phyloP scores from a whole-genome alignment of 2,797 vertebrate genomes.

The Sebastes trivittatus region DNA sequence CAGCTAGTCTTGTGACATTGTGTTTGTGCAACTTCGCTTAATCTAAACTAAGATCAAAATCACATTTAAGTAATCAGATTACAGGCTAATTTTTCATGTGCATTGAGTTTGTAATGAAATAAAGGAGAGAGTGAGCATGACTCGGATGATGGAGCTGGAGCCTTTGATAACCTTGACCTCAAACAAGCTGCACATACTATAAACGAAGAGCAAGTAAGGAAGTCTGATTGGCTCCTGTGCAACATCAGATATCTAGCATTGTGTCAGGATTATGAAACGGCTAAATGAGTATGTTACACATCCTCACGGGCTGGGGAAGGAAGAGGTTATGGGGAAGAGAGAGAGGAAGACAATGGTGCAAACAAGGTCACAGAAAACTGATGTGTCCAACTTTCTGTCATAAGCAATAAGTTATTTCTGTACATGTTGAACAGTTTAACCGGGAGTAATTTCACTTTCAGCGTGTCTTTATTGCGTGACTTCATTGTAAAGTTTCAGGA shows the following conservation, averaged over 20 bases:
- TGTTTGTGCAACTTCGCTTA: background rate
- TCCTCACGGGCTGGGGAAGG: slow-evolving; percentile 36
- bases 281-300: background rate
- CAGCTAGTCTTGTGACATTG: background rate
- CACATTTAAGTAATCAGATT: background rate
- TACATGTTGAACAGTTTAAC: background rate
- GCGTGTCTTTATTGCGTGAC: background rate
- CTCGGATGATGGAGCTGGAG: background rate
- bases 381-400: background rate
- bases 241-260: background rate
- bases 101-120: background rate
- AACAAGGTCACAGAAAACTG: background rate
- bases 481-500: background rate
- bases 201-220: background rate
- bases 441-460: background rate
- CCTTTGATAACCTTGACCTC: background rate
- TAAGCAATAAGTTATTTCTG: background rate
- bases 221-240: background rate
- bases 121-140: background rate
- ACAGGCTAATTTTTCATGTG: background rate
- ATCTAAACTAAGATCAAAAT: background rate
- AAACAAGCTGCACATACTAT: background rate
- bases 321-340: slow-evolving; percentile 6
- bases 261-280: background rate
- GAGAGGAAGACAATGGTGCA: background rate